Percentiles rank a stretch among this genome's conserved stretches.
Evolutionary conservation across 2,113 vertebrate species (phyloP).

Genomic region (Callocephalon fimbriatum): DNA sequence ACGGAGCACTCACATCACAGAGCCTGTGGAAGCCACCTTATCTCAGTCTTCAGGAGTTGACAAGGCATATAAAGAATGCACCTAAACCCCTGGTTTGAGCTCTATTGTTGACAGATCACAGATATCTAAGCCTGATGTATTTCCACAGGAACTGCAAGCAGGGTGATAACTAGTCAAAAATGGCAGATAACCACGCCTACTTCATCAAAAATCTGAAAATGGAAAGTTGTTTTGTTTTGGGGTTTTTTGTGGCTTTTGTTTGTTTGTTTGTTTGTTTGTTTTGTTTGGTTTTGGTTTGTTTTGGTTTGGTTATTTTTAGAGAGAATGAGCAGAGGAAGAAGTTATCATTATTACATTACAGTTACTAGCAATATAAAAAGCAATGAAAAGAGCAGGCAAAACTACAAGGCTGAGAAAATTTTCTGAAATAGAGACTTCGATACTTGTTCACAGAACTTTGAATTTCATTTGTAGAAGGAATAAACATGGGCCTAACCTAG

Average conservation of each 20-base stretch:
- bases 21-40: slow-evolving; percentile 59
- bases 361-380: background rate
- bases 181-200: slow-evolving; percentile 1
- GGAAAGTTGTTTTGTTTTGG: background rate
- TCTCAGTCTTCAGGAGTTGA: slow-evolving; percentile 55
- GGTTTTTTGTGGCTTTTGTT: too few species aligned
- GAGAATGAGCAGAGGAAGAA: background rate
- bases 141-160: slow-evolving; percentile 22
- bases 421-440: background rate
- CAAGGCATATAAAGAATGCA: slow-evolving; percentile 35
- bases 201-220: background rate
- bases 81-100: slow-evolving; percentile 18
- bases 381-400: background rate
- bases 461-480: background rate
- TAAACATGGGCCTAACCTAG: background rate
- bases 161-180: slow-evolving; percentile 45
- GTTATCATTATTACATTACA: background rate
- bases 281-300: background rate
- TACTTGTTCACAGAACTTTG: background rate
- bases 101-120: slow-evolving; percentile 50
- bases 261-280: background rate
- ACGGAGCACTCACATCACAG: background rate
- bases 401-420: background rate
- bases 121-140: slow-evolving; percentile 40
- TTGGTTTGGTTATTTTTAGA: background rate